phyloP scores from a whole-genome alignment of 2,113 vertebrate species.

The Pluvianellus socialis region DNA sequence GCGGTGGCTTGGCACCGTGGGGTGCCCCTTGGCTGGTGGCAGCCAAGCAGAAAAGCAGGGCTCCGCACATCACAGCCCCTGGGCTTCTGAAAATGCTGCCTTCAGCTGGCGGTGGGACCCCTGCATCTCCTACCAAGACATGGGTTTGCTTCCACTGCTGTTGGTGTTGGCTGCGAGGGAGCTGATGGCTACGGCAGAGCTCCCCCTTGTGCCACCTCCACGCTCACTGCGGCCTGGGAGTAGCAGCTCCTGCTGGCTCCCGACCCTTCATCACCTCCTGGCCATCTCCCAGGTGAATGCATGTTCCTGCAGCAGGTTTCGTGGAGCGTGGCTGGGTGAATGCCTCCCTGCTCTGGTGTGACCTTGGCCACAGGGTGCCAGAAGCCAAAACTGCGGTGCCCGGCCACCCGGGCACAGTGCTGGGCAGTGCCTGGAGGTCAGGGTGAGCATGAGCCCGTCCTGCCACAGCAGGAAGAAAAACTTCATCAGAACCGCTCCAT shows the following conservation, averaged over 20 bases:
- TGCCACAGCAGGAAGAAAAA: neutral
- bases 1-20: neutral
- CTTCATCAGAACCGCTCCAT: neutral
- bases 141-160: neutral
- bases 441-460: neutral
- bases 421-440: neutral
- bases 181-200: neutral
- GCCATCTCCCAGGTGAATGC: accelerated
- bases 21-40: neutral
- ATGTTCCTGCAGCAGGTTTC: neutral
- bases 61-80: neutral
- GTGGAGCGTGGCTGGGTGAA: neutral
- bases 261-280: neutral
- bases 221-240: neutral
- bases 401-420: neutral
- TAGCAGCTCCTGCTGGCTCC: neutral
- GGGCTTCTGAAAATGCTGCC: neutral
- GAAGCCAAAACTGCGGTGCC: neutral
- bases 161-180: neutral
- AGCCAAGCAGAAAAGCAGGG: neutral
- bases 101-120: neutral
- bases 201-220: neutral
- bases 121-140: neutral
- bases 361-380: neutral
- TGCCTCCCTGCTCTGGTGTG: accelerated